A percentile compares a stretch with the other conserved stretches of the same genome.
phyloP scores from a whole-genome alignment of 2,797 vertebrate species.

The Rhadinocentrus ornatus region DNA sequence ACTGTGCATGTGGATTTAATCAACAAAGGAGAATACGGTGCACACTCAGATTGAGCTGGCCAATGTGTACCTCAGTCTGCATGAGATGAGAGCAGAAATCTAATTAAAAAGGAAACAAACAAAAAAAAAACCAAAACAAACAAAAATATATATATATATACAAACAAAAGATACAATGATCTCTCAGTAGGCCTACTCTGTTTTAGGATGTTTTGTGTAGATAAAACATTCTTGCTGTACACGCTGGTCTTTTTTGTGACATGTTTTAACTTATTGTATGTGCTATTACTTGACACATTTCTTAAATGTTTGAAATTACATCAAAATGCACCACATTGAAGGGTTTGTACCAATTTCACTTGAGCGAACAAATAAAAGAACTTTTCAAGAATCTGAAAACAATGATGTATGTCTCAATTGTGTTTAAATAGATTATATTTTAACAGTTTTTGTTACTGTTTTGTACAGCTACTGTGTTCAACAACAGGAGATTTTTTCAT shows the following conservation, averaged over 20 bases:
- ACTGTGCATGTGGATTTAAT: constrained; percentile 78
- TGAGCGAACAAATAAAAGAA: constrained; percentile 95
- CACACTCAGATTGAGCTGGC: constrained; percentile 58
- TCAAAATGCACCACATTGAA: constrained; percentile 89
- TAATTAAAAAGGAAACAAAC: constrained; percentile 73
- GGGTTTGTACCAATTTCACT: constrained; percentile 95
- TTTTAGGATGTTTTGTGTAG: constrained; percentile 96
- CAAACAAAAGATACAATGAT: constrained; percentile 71
- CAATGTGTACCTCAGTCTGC: constrained; percentile 76
- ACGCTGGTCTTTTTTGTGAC: constrained; percentile 96
- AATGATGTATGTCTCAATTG: constrained; percentile 72
- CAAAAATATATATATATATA: too few species aligned
- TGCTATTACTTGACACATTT: constrained; percentile 97
- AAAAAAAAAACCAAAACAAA: constrained; percentile 73
- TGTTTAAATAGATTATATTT: not conserved
- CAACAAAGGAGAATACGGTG: constrained; percentile 60
- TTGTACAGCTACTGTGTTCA: not conserved
- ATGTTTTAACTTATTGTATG: constrained; percentile 98
- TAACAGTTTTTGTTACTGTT: too few species aligned
- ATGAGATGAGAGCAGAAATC: constrained; percentile 87
- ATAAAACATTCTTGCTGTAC: constrained; percentile 95
- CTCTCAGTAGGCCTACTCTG: constrained; percentile 74
- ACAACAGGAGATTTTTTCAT: not conserved
- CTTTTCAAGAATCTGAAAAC: constrained; percentile 92
- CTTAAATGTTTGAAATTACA: constrained; percentile 97